Base-by-base conservation (phyloP, 2,888 invertebrate genomes). In the Pristionchus fissidentatus region DNA sequence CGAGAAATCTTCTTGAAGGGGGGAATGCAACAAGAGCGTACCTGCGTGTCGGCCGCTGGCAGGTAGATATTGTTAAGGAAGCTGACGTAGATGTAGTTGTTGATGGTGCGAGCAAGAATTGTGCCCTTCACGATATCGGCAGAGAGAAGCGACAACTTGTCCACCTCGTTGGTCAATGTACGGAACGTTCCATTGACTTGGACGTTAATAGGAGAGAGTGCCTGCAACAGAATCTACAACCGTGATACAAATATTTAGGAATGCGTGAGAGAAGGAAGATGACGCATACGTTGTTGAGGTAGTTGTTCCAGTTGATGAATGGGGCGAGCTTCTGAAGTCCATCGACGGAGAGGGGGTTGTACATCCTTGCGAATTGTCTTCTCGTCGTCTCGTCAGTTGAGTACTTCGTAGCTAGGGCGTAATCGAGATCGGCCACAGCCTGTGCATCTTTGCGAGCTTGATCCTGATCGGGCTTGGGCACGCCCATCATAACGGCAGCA, bases 341-440 rank as follows among this genome's bases (percentile, higher is more conserved):
- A 29, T 57, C 49, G 29, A 84, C 78, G 15, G 87, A 86, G 75
- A 85, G 86, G 43, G 87, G 89, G 66, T 88, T 90, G 87, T 90
- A 89, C 60, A 84, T 86, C 60, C 90, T 80, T 5, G 86, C 85
- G 78, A 85, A 90, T 77, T 90, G 85, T 49, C 91, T 84, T n/a
- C 90, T 84, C 43, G 87, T 86, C 5, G 87, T 88, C 52, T 89
- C 88, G 73, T 87, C 86, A 22, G 89, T 88, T 70, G 52, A 49
- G 85, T 89, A 87, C 1, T 82, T 81, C 0, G 83, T 88, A 1
- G 90, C 91, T 26, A 91, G 85, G 10, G 66, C 19, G 46, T 86
- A 88, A 79, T 91, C 91, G 38, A 91, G 82, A 22, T 90, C 66
- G 55, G 90, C 84, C 5, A 91, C 85, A 13, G 82, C 88, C 10